These are phyloP conservation scores for Xiphydria camelus DNA, from an alignment of 2,888 invertebrate genomes.

Conservation along the genomic window DNA sequence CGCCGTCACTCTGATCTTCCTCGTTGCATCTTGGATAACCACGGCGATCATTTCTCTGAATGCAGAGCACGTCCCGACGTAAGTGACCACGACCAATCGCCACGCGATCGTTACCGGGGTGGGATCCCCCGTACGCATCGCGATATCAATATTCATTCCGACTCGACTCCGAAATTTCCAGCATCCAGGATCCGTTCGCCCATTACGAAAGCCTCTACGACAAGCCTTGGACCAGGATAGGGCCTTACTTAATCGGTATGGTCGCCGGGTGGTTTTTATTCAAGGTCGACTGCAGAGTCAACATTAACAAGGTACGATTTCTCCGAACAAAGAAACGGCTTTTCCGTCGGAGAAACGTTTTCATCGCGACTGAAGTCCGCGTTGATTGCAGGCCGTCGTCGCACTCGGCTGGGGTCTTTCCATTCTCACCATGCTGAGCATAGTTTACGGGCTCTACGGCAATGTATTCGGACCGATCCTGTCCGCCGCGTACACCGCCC, in stretches of 20 bases:
- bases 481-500: conserved; percentile 51
- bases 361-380: no score
- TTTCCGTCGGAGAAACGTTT: no score
- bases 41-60: conserved; percentile 59
- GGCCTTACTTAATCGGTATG: conserved; percentile 54
- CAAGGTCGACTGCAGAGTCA: conserved; percentile 39
- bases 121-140: no score
- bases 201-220: conserved; percentile 47
- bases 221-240: conserved; percentile 53
- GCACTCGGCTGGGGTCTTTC: conserved; percentile 46
- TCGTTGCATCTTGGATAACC: conserved; percentile 59
- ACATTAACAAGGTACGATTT: conserved; percentile 34
- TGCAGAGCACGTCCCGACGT: conserved; percentile 46
- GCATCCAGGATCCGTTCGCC: conserved; percentile 44
- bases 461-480: conserved; percentile 37
- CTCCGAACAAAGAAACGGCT: no score
- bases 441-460: conserved; percentile 52
- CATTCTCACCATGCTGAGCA: conserved; percentile 37
- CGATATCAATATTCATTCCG: no score
- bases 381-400: conserved; percentile 32
- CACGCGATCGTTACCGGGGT: no score
- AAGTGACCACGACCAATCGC: no score
- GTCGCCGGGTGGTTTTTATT: conserved; percentile 45
- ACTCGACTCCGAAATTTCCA: conserved; percentile 19
- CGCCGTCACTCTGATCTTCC: conserved; percentile 50